These are phyloP conservation scores for Nestor notabilis DNA, from an alignment of 2,113 vertebrate species.

Conservation along the genomic window DNA sequence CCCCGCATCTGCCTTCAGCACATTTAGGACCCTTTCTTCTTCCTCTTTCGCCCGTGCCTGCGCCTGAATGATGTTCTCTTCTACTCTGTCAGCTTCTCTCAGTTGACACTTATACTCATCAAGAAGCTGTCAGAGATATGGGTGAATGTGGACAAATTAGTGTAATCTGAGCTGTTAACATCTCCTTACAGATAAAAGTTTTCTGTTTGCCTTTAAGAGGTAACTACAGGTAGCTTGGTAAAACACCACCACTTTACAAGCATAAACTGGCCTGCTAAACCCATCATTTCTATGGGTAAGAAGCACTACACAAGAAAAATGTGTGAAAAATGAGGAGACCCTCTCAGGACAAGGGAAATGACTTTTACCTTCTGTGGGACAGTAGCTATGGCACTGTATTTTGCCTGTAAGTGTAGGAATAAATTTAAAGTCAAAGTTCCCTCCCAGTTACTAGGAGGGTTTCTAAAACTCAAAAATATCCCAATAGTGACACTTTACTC, in stretches of 20 bases:
- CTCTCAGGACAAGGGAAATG: not conserved
- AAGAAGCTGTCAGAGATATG: constrained; percentile 64
- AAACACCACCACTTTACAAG: not conserved
- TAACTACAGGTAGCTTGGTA: not conserved
- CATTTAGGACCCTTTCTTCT: constrained; percentile 68
- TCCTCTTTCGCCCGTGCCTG: constrained; percentile 70
- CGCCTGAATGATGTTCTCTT: constrained; percentile 85
- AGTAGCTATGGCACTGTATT: not conserved
- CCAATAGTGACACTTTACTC: not conserved
- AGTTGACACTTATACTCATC: constrained; percentile 69
- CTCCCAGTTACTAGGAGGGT: not conserved
- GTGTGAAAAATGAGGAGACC: not conserved
- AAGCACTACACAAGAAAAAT: not conserved
- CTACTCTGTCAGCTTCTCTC: constrained; percentile 76
- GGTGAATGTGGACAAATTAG: not conserved
- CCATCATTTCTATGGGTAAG: not conserved
- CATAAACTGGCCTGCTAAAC: not conserved
- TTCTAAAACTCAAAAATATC: not conserved
- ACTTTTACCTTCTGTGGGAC: not conserved
- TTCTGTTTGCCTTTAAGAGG: not conserved
- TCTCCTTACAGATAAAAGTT: not conserved
- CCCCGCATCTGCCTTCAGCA: constrained; percentile 29
- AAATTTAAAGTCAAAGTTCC: not conserved
- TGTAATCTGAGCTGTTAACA: not conserved
- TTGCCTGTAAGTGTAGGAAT: not conserved